These are phyloP conservation scores for Poliocrania exsul DNA, from an alignment of 2,797 vertebrate genomes.

Conservation along the genomic window DNA sequence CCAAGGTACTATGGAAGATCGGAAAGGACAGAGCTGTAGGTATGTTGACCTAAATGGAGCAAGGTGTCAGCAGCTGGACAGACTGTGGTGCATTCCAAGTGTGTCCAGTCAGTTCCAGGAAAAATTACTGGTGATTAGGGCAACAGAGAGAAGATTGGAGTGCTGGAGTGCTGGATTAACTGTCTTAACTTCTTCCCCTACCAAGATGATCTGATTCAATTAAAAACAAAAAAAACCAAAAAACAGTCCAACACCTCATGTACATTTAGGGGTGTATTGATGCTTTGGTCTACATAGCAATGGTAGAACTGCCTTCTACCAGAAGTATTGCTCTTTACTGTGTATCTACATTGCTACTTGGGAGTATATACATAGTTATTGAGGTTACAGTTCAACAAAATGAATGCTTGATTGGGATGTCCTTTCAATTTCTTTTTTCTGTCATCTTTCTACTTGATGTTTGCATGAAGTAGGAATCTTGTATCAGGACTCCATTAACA, in stretches of 20 bases:
- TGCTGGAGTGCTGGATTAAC: background rate
- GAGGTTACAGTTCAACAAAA: background rate
- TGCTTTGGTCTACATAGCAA: background rate
- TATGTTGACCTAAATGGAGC: background rate
- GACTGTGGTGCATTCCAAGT: accelerated
- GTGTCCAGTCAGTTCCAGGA: background rate
- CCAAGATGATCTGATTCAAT: background rate
- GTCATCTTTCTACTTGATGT: background rate
- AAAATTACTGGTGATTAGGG: background rate
- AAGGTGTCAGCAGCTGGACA: background rate
- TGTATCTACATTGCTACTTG: background rate
- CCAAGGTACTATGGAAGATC: background rate
- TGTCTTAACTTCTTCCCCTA: background rate
- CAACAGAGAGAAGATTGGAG: background rate
- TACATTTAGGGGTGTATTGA: background rate
- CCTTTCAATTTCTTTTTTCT: background rate
- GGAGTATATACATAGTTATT: background rate
- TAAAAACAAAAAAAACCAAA: background rate
- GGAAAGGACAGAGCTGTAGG: background rate
- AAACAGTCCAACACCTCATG: background rate
- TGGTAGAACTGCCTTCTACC: background rate
- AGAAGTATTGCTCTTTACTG: background rate
- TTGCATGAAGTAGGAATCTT: background rate
- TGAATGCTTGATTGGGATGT: background rate
- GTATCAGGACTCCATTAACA: background rate